Conservation (phyloP, 2,797 vertebrate species). For the Brachymystax lenok region DNA sequence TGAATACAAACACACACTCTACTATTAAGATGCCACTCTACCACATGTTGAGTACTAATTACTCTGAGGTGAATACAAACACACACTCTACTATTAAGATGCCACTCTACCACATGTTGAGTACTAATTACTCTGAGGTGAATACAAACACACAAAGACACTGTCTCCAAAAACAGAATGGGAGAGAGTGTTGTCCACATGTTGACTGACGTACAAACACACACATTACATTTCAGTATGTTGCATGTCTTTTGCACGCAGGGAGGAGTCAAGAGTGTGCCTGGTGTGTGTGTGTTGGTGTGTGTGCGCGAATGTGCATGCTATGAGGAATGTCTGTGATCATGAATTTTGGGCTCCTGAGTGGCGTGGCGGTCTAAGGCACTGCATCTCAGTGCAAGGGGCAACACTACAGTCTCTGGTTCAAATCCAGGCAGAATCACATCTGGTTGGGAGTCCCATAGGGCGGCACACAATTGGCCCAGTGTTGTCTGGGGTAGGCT, state of each 20-base stretch:
- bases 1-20: constrained; percentile 39
- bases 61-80: constrained; percentile 46
- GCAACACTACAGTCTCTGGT: no score
- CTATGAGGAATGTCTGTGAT: not conserved
- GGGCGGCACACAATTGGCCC: no score
- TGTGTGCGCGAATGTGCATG: not conserved
- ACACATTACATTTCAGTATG: not conserved
- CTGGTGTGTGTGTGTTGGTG: constrained; percentile 12
- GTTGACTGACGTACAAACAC: constrained; percentile 24
- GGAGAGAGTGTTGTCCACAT: constrained; percentile 19
- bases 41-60: constrained; percentile 55
- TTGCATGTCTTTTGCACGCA: constrained; percentile 9
- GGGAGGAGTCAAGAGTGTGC: constrained; percentile 17
- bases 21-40: constrained; percentile 55
- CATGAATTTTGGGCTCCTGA: no score
- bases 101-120: constrained; percentile 43
- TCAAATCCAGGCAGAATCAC: no score
- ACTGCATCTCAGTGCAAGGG: no score
- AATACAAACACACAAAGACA: constrained; percentile 36
- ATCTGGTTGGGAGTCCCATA: no score
- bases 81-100: constrained; percentile 55
- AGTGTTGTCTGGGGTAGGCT: no score
- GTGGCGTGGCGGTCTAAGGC: no score
- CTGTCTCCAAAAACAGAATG: constrained; percentile 18
- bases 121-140: constrained; percentile 57